Conservation (phyloP, 2,113 vertebrate genomes). For the Motacilla alba region DNA sequence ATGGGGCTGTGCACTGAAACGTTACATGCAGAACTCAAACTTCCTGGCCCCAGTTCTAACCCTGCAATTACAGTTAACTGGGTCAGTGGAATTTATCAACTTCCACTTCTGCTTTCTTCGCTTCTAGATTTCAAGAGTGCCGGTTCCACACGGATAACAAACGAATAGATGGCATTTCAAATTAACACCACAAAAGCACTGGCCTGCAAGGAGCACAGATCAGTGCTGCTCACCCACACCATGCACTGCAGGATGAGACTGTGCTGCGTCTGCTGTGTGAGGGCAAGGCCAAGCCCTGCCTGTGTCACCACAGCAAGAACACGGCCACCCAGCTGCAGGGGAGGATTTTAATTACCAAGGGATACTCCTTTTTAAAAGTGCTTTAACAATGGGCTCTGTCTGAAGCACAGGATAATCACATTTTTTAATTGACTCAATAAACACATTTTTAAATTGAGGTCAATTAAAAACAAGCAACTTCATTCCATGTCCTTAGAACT, state of each 20-base stretch:
- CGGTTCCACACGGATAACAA: not conserved
- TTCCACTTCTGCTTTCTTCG: not conserved
- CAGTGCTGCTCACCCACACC: not conserved
- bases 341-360: not conserved
- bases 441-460: not conserved
- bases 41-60: not conserved
- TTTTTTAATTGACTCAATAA: not conserved
- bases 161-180: not conserved
- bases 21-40: not conserved
- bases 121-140: not conserved
- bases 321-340: not conserved
- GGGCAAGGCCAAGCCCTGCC: not conserved
- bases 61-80: constrained; percentile 41
- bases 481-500: not conserved
- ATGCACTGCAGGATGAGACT: not conserved
- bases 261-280: not conserved
- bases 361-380: not conserved
- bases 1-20: constrained; percentile 14
- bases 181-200: not conserved
- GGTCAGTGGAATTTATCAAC: constrained; percentile 29
- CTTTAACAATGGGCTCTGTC: not conserved
- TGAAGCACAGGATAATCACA: not conserved
- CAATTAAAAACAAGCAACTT: not conserved
- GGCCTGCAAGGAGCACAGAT: not conserved
- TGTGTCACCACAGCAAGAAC: not conserved